Evolutionary conservation across 2,113 vertebrate genomes (phyloP).

Genomic region (Acanthochromis polyacanthus): DNA sequence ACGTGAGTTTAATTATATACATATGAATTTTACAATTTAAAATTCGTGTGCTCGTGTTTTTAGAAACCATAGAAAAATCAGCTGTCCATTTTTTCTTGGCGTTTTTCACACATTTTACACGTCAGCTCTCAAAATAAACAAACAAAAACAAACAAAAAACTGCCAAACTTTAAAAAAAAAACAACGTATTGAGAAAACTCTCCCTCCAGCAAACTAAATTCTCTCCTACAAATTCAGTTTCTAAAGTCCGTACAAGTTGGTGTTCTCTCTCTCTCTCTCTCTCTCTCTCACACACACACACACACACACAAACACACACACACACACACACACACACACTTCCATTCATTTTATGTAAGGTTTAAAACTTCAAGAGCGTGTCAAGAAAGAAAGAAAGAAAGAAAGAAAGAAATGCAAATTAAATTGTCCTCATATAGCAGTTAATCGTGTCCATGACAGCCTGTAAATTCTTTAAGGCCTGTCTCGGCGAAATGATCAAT

Average conservation of each 20-base stretch:
- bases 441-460: constrained; percentile 5
- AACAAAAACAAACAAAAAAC: not conserved
- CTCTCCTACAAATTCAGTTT: constrained; percentile 15
- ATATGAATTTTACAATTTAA: constrained; percentile 31
- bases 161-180: constrained; percentile 6
- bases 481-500: not conserved
- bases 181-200: constrained; percentile 14
- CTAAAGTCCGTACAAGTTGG: constrained; percentile 27
- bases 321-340: constrained; percentile 7
- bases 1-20: not conserved
- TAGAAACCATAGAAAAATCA: constrained; percentile 4
- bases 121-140: not conserved
- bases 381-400: constrained; percentile 10
- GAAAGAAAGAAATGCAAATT: not conserved
- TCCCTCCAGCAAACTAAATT: constrained; percentile 20
- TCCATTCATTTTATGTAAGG: constrained; percentile 23
- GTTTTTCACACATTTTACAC: constrained; percentile 26
- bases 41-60: constrained; percentile 16
- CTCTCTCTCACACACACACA: not conserved
- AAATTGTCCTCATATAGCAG: not conserved
- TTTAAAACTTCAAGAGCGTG: constrained; percentile 27
- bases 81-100: constrained; percentile 5
- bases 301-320: constrained; percentile 5
- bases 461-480: constrained; percentile 25
- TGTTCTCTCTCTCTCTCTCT: too few relatives aligned